These are phyloP conservation scores for Bos taurus DNA, from an alignment of 2,113 vertebrate species.

Conservation along the genomic window ARS-UCD2.0 NC_037338.1:3073001-3073500, in stretches of 20 bases:
- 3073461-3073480: background rate
- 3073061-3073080: background rate
- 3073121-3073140: background rate
- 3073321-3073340: background rate
- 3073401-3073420: background rate
- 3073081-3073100: background rate
- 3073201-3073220: background rate
- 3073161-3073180: background rate
- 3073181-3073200: background rate
- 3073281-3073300: background rate
- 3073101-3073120: background rate
- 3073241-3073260: background rate
- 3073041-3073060: background rate
- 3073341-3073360: background rate
- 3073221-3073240: background rate
- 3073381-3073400: background rate
- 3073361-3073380: background rate
- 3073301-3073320: background rate
- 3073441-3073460: background rate
- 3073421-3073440: background rate
- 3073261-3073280: background rate
- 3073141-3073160: background rate
- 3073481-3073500: background rate
- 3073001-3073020: background rate
- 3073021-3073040: background rate